Evolutionary conservation across 2,113 vertebrate species (phyloP).

Genomic region (Ancistrus triradiatus): DNA sequence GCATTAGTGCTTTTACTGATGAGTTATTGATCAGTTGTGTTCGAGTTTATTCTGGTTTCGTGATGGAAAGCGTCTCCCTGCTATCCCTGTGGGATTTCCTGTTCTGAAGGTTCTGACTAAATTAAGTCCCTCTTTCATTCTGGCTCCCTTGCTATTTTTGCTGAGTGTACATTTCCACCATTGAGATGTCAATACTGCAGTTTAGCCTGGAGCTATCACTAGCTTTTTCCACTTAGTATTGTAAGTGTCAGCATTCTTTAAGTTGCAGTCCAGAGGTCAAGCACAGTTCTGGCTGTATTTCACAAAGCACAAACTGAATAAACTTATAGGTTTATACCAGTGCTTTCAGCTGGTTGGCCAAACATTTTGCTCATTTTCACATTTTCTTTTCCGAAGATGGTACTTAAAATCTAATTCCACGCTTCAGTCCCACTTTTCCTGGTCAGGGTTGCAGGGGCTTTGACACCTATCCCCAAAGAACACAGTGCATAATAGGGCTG

Average conservation of each 20-base stretch:
- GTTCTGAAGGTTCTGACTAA: constrained; percentile 45
- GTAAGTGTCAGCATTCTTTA: constrained; percentile 53
- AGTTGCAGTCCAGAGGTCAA: not conserved
- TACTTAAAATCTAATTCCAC: too few relatives aligned
- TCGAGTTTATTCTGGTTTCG: constrained; percentile 8
- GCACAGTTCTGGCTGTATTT: not conserved
- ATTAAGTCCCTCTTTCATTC: not conserved
- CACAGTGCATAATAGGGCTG: too few relatives aligned
- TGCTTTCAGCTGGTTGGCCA: too few relatives aligned
- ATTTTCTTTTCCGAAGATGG: too few relatives aligned
- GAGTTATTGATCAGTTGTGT: too few relatives aligned
- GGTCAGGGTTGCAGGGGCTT: too few relatives aligned
- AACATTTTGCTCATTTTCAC: too few relatives aligned
- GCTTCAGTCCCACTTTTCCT: too few relatives aligned
- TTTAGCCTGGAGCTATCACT: constrained; percentile 59
- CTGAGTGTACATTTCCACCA: constrained; percentile 62
- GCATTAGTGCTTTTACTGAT: too few relatives aligned
- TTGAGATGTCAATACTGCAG: constrained; percentile 45
- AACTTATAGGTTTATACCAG: too few relatives aligned
- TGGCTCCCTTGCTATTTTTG: constrained; percentile 45
- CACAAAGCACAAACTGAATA: not conserved
- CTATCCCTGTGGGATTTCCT: constrained; percentile 63
- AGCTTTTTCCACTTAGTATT: constrained; percentile 53
- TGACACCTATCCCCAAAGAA: too few relatives aligned
- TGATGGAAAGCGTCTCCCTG: constrained; percentile 44